Evolutionary conservation across 1,140 invertebrate species (phyloP).

Genomic region (Colletes latitarsis): DNA sequence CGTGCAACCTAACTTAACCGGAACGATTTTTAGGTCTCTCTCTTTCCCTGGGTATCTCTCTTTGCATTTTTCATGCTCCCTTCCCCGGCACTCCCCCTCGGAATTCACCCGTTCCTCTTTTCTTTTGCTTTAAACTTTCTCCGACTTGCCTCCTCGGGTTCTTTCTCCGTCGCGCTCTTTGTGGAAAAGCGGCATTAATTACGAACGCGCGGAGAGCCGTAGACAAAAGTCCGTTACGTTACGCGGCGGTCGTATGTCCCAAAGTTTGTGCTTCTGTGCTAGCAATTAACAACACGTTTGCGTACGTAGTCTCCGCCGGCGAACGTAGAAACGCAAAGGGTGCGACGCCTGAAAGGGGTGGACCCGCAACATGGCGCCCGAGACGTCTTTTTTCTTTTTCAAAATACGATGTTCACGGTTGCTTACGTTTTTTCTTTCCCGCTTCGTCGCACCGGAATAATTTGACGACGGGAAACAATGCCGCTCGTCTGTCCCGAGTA

Average conservation of each 20-base stretch:
- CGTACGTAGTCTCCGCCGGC: neutral
- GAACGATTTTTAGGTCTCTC: neutral
- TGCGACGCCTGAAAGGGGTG: neutral
- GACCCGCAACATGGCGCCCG: neutral
- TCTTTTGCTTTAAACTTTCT: conserved; percentile 17
- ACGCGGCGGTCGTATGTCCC: conserved; percentile 34
- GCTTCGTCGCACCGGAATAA: conserved; percentile 33
- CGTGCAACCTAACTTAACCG: too few species aligned
- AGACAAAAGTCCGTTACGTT: conserved; percentile 51
- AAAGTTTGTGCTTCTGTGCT: conserved; percentile 56
- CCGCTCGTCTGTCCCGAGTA: neutral
- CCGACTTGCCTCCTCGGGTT: conserved; percentile 8
- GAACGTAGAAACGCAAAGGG: conserved; percentile 19
- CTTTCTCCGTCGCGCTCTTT: conserved; percentile 24
- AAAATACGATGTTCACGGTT: conserved; percentile 28
- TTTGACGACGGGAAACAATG: conserved; percentile 35
- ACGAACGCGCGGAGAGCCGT: conserved; percentile 43
- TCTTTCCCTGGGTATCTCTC: neutral
- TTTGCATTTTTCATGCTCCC: conserved; percentile 36
- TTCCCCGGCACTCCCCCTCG: neutral
- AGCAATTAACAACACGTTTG: conserved; percentile 62
- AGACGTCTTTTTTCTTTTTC: neutral
- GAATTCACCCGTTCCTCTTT: neutral
- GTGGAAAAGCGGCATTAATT: conserved; percentile 65
- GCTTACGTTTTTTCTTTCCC: conserved; percentile 28